These are phyloP conservation scores for Rhinolophus sinicus DNA, from an alignment of 2,113 vertebrate species.

Conservation along the genomic window DNA sequence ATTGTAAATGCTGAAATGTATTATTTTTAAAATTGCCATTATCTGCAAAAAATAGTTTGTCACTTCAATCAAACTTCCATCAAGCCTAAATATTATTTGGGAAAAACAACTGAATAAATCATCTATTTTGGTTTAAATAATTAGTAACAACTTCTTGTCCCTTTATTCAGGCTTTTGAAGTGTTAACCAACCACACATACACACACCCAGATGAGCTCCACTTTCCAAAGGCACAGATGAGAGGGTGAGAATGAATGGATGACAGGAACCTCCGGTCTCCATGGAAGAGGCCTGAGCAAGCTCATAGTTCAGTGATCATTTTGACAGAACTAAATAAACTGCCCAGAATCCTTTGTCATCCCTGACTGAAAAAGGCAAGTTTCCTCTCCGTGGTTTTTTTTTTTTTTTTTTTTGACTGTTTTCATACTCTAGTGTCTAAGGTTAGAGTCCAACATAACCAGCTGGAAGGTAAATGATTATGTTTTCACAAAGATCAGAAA, in stretches of 20 bases:
- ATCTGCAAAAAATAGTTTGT: slow-evolving; percentile 14
- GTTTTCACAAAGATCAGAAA: slow-evolving; percentile 69
- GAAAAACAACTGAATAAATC: background rate
- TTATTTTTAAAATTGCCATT: slow-evolving; percentile 21
- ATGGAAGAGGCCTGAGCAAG: slow-evolving; percentile 43
- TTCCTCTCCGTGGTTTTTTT: background rate
- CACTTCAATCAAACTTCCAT: background rate
- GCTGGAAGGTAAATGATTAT: slow-evolving; percentile 58
- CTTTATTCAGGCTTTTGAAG: slow-evolving; percentile 48
- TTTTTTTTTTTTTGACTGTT: slow-evolving; percentile 24
- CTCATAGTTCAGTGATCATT: slow-evolving; percentile 62
- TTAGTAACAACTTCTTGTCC: background rate
- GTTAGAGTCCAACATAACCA: background rate
- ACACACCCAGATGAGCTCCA: background rate
- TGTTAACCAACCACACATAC: background rate
- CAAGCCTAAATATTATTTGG: background rate
- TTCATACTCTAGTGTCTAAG: slow-evolving; percentile 70
- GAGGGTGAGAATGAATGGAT: slow-evolving; percentile 66
- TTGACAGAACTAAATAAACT: slow-evolving; percentile 62
- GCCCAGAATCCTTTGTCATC: slow-evolving; percentile 68
- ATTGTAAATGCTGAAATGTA: slow-evolving; percentile 22
- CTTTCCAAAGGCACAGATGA: slow-evolving; percentile 60
- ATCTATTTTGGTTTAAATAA: background rate
- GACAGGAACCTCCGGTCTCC: slow-evolving; percentile 46
- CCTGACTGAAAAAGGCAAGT: slow-evolving; percentile 56